phyloP scores from a whole-genome alignment of 2,113 vertebrate species.

The Lepus timidus region DNA sequence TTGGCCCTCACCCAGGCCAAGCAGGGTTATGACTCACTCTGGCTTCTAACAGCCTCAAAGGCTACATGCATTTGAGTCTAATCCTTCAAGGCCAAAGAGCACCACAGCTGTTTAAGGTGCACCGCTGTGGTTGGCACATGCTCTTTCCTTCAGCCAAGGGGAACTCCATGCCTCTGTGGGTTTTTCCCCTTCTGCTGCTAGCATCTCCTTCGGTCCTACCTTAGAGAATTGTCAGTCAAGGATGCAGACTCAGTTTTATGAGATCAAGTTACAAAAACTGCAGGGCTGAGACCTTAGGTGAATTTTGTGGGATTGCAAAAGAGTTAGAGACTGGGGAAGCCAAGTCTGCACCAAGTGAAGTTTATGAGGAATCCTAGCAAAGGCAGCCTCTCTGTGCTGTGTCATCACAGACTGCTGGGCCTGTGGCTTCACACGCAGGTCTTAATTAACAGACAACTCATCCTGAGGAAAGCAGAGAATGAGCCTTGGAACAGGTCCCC shows the following conservation, averaged over 20 bases:
- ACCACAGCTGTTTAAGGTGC: neutral
- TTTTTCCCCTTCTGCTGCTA: neutral
- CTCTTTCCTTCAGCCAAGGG: neutral
- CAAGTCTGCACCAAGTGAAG: neutral
- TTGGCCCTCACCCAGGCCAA: neutral
- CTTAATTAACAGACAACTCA: slow-evolving; percentile 67
- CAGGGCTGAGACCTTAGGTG: neutral
- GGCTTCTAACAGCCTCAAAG: slow-evolving; percentile 36
- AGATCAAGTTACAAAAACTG: neutral
- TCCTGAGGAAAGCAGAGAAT: slow-evolving; percentile 23
- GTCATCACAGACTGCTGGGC: neutral
- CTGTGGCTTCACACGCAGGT: neutral
- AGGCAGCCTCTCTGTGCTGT: neutral
- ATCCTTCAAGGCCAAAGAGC: slow-evolving; percentile 21
- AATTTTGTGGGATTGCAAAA: neutral
- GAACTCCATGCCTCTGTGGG: neutral
- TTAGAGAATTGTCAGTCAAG: neutral
- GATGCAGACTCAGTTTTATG: neutral
- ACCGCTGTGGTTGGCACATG: neutral
- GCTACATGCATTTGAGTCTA: neutral
- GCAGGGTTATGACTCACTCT: slow-evolving; percentile 25
- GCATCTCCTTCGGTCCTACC: neutral
- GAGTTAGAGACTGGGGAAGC: neutral
- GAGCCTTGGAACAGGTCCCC: slow-evolving; percentile 9
- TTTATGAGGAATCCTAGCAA: neutral